These are phyloP conservation scores for Lasioglossum oenotherae DNA, from an alignment of 2,888 invertebrate genomes.

Conservation along the genomic window DNA sequence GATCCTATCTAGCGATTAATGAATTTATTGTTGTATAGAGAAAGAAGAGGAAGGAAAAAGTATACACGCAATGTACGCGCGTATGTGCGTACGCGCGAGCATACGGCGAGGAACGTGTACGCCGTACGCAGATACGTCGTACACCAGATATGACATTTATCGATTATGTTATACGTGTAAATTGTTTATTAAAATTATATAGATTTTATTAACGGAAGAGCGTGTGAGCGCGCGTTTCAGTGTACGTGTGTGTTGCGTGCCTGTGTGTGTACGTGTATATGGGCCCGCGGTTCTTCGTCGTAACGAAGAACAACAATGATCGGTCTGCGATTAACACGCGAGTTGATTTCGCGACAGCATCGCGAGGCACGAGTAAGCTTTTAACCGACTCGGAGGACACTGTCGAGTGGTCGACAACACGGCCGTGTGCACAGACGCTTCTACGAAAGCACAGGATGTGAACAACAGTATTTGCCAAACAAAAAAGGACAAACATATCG, in stretches of 20 bases:
- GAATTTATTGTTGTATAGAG: conserved; percentile 82
- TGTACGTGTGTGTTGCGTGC: conserved; percentile 24
- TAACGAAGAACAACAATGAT: conserved; percentile 22
- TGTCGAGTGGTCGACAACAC: conserved; percentile 53
- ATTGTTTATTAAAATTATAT: conserved; percentile 82
- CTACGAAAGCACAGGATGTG: conserved; percentile 70
- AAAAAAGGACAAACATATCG: conserved; percentile 28
- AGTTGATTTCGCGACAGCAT: conserved; percentile 7
- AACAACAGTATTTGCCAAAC: conserved; percentile 70
- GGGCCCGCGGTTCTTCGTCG: conserved; percentile 42
- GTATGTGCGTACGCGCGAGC: not conserved
- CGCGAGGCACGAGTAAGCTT: not conserved
- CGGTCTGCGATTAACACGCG: conserved; percentile 25
- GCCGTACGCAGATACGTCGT: conserved; percentile 31
- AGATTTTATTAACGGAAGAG: conserved; percentile 76
- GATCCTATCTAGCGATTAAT: conserved; percentile 77
- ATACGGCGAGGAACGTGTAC: not conserved
- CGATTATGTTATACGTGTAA: conserved; percentile 82
- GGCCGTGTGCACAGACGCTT: conserved; percentile 63
- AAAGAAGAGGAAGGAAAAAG: conserved; percentile 47
- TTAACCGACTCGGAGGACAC: conserved; percentile 38
- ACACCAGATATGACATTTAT: conserved; percentile 74
- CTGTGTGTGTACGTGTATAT: conserved; percentile 27
- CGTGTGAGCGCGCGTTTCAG: conserved; percentile 26
- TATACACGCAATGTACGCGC: not conserved